These are phyloP conservation scores for Caenorhabditis plicata DNA, from an alignment of 2,888 invertebrate species.

Conservation along the genomic window DNA sequence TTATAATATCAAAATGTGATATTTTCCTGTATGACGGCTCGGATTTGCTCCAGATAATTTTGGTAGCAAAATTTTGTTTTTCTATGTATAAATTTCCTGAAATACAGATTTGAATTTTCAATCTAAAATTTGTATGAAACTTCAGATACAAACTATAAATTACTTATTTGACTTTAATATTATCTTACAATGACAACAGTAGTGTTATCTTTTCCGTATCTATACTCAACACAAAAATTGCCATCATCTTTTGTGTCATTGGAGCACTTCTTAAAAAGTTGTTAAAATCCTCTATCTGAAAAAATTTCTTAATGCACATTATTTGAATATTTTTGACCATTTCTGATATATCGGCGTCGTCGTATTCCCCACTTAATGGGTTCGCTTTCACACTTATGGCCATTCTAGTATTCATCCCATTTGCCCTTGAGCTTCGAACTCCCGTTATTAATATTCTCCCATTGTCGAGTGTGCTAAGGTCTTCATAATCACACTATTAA, in stretches of 20 bases:
- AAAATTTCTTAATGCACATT: too few relatives aligned
- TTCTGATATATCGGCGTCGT: background rate
- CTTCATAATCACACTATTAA: background rate
- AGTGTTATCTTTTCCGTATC: constrained; percentile 10
- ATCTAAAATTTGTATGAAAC: too few relatives aligned
- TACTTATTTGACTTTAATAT: too few relatives aligned
- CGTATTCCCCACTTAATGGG: background rate
- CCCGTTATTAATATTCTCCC: constrained; percentile 19
- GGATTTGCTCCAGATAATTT: too few relatives aligned
- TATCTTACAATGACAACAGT: constrained; percentile 15
- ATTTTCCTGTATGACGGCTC: too few relatives aligned
- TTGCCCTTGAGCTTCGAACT: constrained; percentile 3
- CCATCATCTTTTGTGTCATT: background rate
- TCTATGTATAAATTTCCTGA: too few relatives aligned
- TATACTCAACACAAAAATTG: constrained; percentile 3
- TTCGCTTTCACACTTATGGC: background rate
- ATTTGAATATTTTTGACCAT: background rate
- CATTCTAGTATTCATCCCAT: background rate
- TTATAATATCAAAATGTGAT: too few relatives aligned
- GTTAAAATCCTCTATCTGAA: too few relatives aligned
- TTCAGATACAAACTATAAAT: too few relatives aligned
- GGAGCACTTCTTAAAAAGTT: background rate
- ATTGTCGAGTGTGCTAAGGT: constrained; percentile 9
- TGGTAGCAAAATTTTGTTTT: too few relatives aligned
- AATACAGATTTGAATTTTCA: too few relatives aligned